Percentiles rank a stretch among this genome's conserved stretches.
Evolutionary conservation across 2,888 invertebrate genomes (phyloP).

Genomic region (Osmoderma eremita): DNA sequence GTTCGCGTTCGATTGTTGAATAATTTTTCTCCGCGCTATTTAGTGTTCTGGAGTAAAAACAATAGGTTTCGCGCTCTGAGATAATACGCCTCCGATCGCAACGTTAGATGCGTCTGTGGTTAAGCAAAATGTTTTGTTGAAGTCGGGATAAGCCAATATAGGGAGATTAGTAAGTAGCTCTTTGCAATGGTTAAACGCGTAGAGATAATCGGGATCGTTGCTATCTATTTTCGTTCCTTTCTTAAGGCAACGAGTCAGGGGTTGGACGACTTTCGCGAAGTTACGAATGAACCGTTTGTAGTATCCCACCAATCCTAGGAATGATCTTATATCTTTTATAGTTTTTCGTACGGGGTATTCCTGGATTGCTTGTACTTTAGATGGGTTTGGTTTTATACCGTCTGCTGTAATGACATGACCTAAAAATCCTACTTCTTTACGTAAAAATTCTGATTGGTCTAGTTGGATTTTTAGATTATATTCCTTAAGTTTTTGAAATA

Average conservation of each 20-base stretch:
- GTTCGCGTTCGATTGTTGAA: conserved; percentile 34
- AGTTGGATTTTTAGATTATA: conserved; percentile 39
- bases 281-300: conserved; percentile 39
- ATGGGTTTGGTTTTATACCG: conserved; percentile 42
- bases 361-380: conserved; percentile 30
- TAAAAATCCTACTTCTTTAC: conserved; percentile 38
- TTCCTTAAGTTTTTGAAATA: conserved; percentile 38
- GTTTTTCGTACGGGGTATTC: conserved; percentile 40
- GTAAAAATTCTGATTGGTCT: conserved; percentile 40
- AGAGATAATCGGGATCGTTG: conserved; percentile 20
- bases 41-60: conserved; percentile 23
- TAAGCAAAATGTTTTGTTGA: conserved; percentile 42
- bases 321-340: conserved; percentile 39
- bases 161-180: conserved; percentile 41
- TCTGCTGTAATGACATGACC: conserved; percentile 39
- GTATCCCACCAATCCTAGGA: conserved; percentile 36
- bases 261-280: conserved; percentile 36
- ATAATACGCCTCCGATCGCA: conserved; percentile 45
- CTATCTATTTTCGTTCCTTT: conserved; percentile 18
- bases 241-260: conserved; percentile 20
- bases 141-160: conserved; percentile 43
- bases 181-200: conserved; percentile 38
- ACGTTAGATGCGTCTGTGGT: conserved; percentile 42
- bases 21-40: too few species aligned
- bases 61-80: conserved; percentile 40